Percentiles rank a stretch among this genome's conserved stretches.
These are phyloP conservation scores for Meriones unguiculatus DNA, from an alignment of 2,113 vertebrate genomes.

Conservation along the genomic window DNA sequence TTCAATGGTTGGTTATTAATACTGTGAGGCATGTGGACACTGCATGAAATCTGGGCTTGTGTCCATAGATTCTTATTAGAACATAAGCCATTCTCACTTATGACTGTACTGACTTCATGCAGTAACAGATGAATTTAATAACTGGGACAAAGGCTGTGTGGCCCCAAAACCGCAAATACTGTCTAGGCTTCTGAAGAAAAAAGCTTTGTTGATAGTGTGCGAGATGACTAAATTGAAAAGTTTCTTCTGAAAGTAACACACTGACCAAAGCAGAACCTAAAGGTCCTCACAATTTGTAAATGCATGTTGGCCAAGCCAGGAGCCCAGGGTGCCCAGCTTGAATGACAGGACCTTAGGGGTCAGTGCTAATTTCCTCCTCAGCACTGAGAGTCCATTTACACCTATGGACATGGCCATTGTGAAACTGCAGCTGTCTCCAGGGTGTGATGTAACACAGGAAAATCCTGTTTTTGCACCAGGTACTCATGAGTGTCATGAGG, in stretches of 20 bases:
- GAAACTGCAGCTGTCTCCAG: slow-evolving; percentile 13
- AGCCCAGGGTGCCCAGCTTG: not conserved
- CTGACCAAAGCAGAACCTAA: not conserved
- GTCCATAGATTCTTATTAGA: not conserved
- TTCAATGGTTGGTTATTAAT: not conserved
- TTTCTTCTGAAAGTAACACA: not conserved
- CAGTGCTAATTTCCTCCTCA: not conserved
- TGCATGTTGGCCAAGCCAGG: not conserved
- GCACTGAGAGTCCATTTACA: not conserved
- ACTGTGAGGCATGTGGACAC: not conserved
- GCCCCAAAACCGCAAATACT: not conserved
- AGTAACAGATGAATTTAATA: not conserved
- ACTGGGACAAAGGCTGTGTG: not conserved
- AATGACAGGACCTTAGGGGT: slow-evolving; percentile 21
- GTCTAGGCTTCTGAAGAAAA: not conserved
- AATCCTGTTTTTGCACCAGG: not conserved
- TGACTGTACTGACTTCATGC: not conserved
- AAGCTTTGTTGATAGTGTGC: not conserved
- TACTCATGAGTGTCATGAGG: not conserved
- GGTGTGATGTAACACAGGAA: slow-evolving; percentile 24
- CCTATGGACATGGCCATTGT: not conserved
- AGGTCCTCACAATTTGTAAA: slow-evolving; percentile 29
- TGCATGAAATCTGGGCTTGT: not conserved
- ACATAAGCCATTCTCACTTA: not conserved
- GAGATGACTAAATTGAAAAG: not conserved